Conservation (phyloP, 2,888 invertebrate genomes). For the Acronicta aceris region DNA sequence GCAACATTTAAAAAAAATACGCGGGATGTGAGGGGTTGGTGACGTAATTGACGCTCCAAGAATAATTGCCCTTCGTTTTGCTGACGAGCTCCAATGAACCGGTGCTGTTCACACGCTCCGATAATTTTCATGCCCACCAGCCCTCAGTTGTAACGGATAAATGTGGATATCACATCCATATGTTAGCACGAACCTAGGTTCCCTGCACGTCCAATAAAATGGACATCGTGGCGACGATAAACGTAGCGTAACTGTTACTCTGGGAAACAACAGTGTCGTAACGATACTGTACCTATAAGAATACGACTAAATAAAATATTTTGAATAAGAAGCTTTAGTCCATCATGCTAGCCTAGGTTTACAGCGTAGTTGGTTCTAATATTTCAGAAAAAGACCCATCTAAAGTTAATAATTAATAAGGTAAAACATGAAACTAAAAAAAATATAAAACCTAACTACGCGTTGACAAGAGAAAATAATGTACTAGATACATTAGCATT, state of each 20-base stretch:
- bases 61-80: conserved; percentile 53
- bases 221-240: conserved; percentile 1
- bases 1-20: too few species aligned
- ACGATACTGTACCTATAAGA: too few species aligned
- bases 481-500: too few species aligned
- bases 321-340: too few species aligned
- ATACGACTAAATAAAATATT: too few species aligned
- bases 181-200: conserved; percentile 8
- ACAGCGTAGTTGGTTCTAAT: too few species aligned
- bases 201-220: conserved; percentile 15
- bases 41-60: conserved; percentile 50
- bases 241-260: conserved; percentile 7
- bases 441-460: too few species aligned
- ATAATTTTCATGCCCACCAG: conserved; percentile 49
- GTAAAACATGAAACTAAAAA: too few species aligned
- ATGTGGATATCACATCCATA: conserved; percentile 11
- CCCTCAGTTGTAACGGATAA: conserved; percentile 24
- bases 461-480: too few species aligned
- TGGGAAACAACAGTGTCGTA: not conserved
- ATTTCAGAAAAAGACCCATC: too few species aligned
- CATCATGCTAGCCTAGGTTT: too few species aligned
- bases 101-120: conserved; percentile 55
- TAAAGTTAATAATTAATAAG: too few species aligned
- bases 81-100: conserved; percentile 62
- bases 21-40: conserved; percentile 11